Evolutionary conservation across 2,797 vertebrate species (phyloP).

Genomic region (Mus spretus): DNA sequence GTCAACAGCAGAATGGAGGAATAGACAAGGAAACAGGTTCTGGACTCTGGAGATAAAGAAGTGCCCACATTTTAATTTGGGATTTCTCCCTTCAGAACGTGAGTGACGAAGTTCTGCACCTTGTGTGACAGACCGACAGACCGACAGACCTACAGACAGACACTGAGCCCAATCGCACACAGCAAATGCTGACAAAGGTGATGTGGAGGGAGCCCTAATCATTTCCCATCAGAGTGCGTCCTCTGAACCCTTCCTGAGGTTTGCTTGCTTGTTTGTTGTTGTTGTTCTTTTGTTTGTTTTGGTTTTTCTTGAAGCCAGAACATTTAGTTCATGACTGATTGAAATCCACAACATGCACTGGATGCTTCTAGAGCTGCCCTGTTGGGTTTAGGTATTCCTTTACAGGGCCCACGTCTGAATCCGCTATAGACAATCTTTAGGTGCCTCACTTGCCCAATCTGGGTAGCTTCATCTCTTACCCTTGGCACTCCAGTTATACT

Average conservation of each 20-base stretch:
- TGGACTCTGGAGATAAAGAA: background rate
- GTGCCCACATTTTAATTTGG: background rate
- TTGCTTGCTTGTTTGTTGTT: background rate
- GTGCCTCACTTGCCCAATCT: background rate
- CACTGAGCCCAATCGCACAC: background rate
- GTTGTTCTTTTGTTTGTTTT: background rate
- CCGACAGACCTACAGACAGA: background rate
- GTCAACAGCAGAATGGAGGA: background rate
- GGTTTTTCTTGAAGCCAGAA: background rate
- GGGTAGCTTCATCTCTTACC: background rate
- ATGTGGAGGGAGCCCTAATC: background rate
- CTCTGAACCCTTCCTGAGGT: background rate
- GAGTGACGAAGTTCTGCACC: background rate
- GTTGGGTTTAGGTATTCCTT: background rate
- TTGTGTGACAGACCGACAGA: background rate
- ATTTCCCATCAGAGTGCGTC: background rate
- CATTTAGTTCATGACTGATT: background rate
- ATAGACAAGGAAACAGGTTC: background rate
- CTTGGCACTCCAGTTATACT: background rate
- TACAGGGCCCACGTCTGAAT: background rate
- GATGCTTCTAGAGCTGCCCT: background rate
- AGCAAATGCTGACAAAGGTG: background rate
- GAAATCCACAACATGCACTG: background rate
- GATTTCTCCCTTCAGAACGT: background rate
- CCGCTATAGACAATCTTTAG: background rate